These are phyloP conservation scores for Nerophis ophidion DNA, from an alignment of 2,113 vertebrate genomes.

Conservation along the genomic window DNA sequence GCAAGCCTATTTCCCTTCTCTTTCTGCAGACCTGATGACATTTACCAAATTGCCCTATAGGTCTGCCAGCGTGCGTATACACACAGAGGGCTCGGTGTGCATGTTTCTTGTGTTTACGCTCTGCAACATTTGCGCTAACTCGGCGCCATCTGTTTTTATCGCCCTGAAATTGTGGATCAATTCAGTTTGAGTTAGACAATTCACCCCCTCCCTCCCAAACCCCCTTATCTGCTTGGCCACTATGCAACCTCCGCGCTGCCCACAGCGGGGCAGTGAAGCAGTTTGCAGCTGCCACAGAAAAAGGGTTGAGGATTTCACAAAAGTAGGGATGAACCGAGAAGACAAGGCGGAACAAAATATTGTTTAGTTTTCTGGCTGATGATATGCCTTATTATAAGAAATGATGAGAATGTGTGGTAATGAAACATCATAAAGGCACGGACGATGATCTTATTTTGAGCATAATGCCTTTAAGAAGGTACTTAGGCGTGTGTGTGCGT, in stretches of 20 bases:
- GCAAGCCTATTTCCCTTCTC: constrained; percentile 65
- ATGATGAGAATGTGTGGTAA: constrained; percentile 69
- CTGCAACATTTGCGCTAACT: constrained; percentile 24
- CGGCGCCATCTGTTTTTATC: constrained; percentile 28
- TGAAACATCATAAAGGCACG: constrained; percentile 61
- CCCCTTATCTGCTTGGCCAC: constrained; percentile 2
- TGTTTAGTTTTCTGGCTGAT: constrained; percentile 65
- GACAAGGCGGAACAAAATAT: constrained; percentile 65
- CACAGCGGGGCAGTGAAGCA: constrained; percentile 90
- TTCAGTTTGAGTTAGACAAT: constrained; percentile 33
- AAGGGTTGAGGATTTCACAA: constrained; percentile 43
- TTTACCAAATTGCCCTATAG: constrained; percentile 59
- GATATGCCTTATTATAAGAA: constrained; percentile 65
- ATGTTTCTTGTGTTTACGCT: constrained; percentile 15
- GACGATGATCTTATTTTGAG: constrained; percentile 52
- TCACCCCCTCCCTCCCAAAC: constrained; percentile 12
- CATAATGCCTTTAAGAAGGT: constrained; percentile 25
- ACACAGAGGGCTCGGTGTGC: constrained; percentile 5
- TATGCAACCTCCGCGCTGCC: constrained; percentile 45
- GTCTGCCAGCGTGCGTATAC: constrained; percentile 16
- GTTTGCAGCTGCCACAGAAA: constrained; percentile 56
- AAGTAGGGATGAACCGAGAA: constrained; percentile 65
- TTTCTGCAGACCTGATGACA: constrained; percentile 65
- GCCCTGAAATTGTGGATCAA: constrained; percentile 31
- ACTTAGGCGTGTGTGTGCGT: constrained; percentile 7